phyloP scores from a whole-genome alignment of 1,140 invertebrate species.

The Rhopalosiphum maidis region DNA sequence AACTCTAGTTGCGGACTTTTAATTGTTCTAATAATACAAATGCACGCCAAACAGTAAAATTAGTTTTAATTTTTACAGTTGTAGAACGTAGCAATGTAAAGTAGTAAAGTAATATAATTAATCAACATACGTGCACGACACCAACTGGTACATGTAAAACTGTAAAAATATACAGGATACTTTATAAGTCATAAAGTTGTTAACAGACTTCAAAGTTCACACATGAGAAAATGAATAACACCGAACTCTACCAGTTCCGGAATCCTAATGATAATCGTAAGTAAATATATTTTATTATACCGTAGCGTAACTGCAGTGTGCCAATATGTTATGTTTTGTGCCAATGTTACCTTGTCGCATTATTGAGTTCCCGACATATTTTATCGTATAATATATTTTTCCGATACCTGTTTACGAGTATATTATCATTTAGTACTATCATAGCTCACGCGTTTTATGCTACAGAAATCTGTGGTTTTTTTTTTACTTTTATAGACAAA shows the following conservation, averaged over 20 bases:
- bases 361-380: background rate
- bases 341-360: background rate
- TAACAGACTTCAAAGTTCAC: background rate
- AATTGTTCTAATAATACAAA: constrained; percentile 46
- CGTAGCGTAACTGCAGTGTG: background rate
- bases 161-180: background rate
- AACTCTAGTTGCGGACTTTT: constrained; percentile 22
- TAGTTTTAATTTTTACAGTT: constrained; percentile 36
- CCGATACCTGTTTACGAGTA: background rate
- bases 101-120: constrained; percentile 24
- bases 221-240: background rate
- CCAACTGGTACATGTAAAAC: background rate
- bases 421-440: background rate
- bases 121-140: constrained; percentile 17
- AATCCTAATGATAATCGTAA: background rate
- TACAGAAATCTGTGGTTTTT: background rate
- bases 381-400: background rate
- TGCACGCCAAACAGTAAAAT: constrained; percentile 20
- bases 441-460: background rate
- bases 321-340: background rate
- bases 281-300: background rate
- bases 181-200: background rate
- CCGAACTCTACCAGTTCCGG: background rate
- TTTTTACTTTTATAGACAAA: background rate
- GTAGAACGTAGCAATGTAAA: background rate